Conservation (phyloP, 2,113 vertebrate genomes). For the Saguinus imperator region DNA sequence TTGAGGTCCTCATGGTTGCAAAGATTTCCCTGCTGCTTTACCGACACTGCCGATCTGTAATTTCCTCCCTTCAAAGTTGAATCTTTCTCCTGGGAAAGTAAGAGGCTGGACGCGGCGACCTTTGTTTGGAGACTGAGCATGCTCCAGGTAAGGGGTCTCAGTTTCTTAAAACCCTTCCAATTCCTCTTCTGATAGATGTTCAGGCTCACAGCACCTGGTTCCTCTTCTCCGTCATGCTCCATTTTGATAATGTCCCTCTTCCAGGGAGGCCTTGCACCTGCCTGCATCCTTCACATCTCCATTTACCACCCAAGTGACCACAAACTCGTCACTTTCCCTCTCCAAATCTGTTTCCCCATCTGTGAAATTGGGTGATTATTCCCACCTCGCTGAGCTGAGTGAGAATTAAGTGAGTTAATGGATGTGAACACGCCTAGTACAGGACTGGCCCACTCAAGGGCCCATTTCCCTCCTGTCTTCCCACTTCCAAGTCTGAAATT, state of each 20-base stretch:
- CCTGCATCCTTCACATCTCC: not conserved
- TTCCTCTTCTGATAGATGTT: not conserved
- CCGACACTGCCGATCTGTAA: not conserved
- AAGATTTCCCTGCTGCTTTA: not conserved
- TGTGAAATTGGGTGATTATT: conserved; percentile 52
- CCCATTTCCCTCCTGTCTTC: not conserved
- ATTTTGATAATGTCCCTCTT: not conserved
- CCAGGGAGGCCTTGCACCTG: not conserved
- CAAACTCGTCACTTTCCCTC: not conserved
- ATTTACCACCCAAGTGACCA: not conserved
- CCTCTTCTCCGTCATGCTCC: not conserved
- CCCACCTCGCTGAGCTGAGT: conserved; percentile 47
- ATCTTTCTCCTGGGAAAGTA: not conserved
- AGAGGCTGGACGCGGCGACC: not conserved
- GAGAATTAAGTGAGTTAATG: conserved; percentile 59
- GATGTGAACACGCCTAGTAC: conserved; percentile 33
- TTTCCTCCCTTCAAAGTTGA: not conserved
- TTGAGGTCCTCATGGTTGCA: not conserved
- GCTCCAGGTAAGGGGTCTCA: not conserved
- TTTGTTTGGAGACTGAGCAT: not conserved
- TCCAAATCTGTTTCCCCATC: conserved; percentile 21
- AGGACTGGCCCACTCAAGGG: not conserved
- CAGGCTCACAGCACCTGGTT: not conserved
- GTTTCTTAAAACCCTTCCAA: not conserved
- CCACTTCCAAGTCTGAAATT: not conserved